A percentile compares a stretch with the other conserved stretches of the same genome.
Evolutionary conservation across 2,888 invertebrate genomes (phyloP).

Genomic region (Cataglyphis livida): DNA sequence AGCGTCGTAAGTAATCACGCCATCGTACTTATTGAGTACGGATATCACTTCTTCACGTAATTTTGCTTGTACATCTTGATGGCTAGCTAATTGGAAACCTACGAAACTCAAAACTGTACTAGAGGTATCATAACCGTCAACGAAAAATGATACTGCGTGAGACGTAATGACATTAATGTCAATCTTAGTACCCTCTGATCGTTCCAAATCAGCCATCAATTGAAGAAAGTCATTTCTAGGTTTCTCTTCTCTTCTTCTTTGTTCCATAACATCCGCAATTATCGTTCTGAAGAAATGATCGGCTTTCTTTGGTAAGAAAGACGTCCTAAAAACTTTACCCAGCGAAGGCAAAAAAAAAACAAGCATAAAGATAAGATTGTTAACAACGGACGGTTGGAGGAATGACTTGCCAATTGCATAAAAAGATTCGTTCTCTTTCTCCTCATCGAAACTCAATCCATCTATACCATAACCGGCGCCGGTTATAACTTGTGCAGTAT

Average conservation of each 20-base stretch:
- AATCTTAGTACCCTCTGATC: slow-evolving; percentile 71
- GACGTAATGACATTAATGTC: slow-evolving; percentile 83
- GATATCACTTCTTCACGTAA: slow-evolving; percentile 85
- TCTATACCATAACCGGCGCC: slow-evolving; percentile 75
- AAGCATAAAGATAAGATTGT: slow-evolving; percentile 53
- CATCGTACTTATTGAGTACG: slow-evolving; percentile 75
- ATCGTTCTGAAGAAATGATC: slow-evolving; percentile 75
- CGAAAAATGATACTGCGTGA: slow-evolving; percentile 86
- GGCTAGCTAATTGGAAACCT: slow-evolving; percentile 85
- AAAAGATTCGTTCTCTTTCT: slow-evolving; percentile 61
- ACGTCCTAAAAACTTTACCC: slow-evolving; percentile 35
- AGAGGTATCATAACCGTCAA: slow-evolving; percentile 87
- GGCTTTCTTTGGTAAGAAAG: slow-evolving; percentile 64
- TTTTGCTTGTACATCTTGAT: slow-evolving; percentile 85
- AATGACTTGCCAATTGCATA: slow-evolving; percentile 40
- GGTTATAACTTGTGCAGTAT: slow-evolving; percentile 77
- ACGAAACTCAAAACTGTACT: slow-evolving; percentile 85
- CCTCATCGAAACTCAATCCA: slow-evolving; percentile 75
- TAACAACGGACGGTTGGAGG: slow-evolving; percentile 69
- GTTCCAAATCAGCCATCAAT: slow-evolving; percentile 81
- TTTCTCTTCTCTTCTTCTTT: slow-evolving; percentile 75
- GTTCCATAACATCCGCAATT: slow-evolving; percentile 69
- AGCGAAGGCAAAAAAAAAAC: slow-evolving; percentile 65
- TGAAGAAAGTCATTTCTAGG: slow-evolving; percentile 86
- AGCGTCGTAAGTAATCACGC: slow-evolving; percentile 85